These are phyloP conservation scores for Steatocranus sp. DNA, from an alignment of 2,797 vertebrate species.

Conservation along the genomic window DNA sequence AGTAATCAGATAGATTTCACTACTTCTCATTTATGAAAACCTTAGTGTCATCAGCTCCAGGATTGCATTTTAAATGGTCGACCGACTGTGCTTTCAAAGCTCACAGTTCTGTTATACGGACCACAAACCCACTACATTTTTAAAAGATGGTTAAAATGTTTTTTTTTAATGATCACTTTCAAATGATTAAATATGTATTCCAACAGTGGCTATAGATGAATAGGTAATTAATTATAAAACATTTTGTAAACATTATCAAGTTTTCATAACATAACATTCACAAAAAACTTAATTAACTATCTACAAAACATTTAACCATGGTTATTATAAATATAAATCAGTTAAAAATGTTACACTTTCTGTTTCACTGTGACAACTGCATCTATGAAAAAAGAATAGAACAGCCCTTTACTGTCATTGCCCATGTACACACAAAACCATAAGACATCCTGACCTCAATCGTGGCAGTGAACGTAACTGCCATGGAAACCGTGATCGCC, in stretches of 20 bases:
- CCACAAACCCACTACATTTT: not conserved
- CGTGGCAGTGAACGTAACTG: conserved; percentile 70
- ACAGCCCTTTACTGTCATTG: not conserved
- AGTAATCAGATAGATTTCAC: not conserved
- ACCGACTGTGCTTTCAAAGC: not conserved
- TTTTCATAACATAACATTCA: not conserved
- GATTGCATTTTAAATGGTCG: not conserved
- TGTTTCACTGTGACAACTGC: not conserved
- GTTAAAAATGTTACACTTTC: not conserved
- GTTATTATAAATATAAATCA: not conserved
- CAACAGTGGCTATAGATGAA: not conserved
- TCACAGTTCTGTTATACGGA: not conserved
- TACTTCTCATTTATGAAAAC: not conserved
- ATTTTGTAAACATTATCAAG: not conserved
- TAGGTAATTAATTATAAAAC: not conserved
- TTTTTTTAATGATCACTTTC: not conserved
- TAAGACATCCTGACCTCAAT: conserved; percentile 76
- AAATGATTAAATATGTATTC: not conserved
- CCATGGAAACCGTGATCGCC: conserved; percentile 75
- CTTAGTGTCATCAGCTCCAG: not conserved
- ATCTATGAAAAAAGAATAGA: not conserved
- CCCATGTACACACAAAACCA: not conserved
- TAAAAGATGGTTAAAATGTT: not conserved
- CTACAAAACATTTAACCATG: not conserved
- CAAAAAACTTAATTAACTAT: not conserved